These are phyloP conservation scores for Psittacula echo DNA, from an alignment of 2,797 vertebrate genomes.

Conservation along the genomic window DNA sequence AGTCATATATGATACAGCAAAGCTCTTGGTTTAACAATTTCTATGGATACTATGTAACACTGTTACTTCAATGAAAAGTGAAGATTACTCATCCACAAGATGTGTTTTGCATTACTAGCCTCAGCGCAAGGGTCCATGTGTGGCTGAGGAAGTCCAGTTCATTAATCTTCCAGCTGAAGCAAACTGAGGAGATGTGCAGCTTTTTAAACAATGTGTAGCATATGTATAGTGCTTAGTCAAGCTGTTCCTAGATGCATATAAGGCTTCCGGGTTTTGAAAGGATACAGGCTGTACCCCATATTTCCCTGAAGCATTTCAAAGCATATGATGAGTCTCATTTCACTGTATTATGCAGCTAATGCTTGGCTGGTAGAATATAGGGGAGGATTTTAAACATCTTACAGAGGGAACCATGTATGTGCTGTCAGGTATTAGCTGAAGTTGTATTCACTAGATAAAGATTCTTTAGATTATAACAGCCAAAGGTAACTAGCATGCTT, in stretches of 20 bases:
- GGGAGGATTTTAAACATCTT: not conserved
- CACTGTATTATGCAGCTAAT: not conserved
- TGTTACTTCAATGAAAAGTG: not conserved
- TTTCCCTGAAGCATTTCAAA: not conserved
- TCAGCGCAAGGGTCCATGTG: not conserved
- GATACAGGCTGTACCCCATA: not conserved
- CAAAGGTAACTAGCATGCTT: not conserved
- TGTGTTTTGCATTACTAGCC: not conserved
- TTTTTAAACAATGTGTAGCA: not conserved
- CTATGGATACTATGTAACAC: not conserved
- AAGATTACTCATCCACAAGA: accelerated
- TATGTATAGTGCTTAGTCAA: not conserved
- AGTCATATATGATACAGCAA: not conserved
- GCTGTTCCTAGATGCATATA: not conserved
- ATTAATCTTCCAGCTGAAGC: not conserved
- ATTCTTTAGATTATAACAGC: not conserved
- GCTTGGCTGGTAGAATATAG: not conserved
- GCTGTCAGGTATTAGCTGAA: not conserved
- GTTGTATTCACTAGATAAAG: not conserved
- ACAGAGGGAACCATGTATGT: not conserved
- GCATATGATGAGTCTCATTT: not conserved
- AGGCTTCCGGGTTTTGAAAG: not conserved
- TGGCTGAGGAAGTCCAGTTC: not conserved
- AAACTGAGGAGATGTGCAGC: not conserved
- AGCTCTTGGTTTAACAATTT: not conserved